Base-by-base conservation (phyloP, 1,140 invertebrate genomes). In the Battus philenor region DNA sequence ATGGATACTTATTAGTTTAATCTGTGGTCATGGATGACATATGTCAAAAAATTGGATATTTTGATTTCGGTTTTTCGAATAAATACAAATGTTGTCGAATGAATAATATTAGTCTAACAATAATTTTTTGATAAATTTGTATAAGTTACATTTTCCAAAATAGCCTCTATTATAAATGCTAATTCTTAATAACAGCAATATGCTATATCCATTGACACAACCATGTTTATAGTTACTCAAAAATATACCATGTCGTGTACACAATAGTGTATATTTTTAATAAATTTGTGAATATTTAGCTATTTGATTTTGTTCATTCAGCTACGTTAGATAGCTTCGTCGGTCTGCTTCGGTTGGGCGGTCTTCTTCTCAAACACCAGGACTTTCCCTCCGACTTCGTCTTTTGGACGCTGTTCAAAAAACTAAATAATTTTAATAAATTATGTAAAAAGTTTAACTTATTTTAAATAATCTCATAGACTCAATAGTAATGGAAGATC, bases 341-440 rank as follows among this genome's bases (percentile, higher is more conserved):
- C 71, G 0, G 32, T 24, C 4, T 47, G 41, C 22, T 44, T 46
- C 9, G 62, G 36, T 11, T 49, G 54, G 29, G 44, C 49, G 22
- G 45, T 41, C 6, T 46, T 48, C 30, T 66, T 71, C 39, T 67
- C 52, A 45, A 60, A 69, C 34, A 82, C 62, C 11, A 80, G 51
- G 2, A 83, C 54, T 13, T 65, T 75, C 36, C 73, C 63, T 2
- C 79, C 59, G 1, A 83, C 72, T 32, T 83, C 79, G 26, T 74
- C 76, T 60, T 77, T 65, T 0, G 76, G 74, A 44, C 70, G 70
- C 79, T 83, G 60, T 10, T 44, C 47, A 20, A 52, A 31, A 41
- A 44, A 27, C n/a, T 1, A 16, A 4, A 15, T 17, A 1, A 8
- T 9, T n/a, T 33, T 33, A 15, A n/a, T n/a, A n/a, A n/a, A n/a